Conservation (phyloP, 1,140 invertebrate species). For the Stenopsyche tienmushanensis region DNA sequence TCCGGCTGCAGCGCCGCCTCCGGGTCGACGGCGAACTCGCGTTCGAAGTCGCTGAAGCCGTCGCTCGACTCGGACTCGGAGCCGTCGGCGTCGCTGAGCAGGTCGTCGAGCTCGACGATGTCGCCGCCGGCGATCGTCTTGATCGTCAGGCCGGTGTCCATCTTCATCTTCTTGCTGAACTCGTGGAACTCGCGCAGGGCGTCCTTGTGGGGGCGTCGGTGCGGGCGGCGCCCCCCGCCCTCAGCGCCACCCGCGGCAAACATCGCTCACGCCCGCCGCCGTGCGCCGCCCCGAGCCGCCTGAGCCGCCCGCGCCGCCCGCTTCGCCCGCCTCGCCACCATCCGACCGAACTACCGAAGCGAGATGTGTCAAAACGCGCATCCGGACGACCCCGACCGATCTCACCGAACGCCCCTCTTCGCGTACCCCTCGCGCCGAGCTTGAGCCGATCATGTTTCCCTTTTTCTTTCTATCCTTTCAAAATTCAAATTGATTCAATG, state of each 20-base stretch:
- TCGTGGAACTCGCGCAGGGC: conserved; percentile 54
- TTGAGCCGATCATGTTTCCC: too few relatives aligned
- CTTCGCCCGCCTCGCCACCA: conserved; percentile 44
- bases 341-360: too few relatives aligned
- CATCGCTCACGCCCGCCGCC: conserved; percentile 47
- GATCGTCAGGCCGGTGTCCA: conserved; percentile 55
- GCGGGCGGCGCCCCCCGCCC: conserved; percentile 44
- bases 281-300: conserved; percentile 46
- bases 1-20: conserved; percentile 51
- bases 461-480: too few relatives aligned
- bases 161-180: conserved; percentile 56
- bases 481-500: too few relatives aligned
- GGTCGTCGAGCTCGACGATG: conserved; percentile 54
- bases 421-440: too few relatives aligned
- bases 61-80: conserved; percentile 45
- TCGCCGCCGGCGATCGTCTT: conserved; percentile 54
- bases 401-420: too few relatives aligned
- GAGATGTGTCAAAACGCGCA: too few relatives aligned
- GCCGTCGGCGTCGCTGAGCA: conserved; percentile 51
- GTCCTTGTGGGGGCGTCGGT: conserved; percentile 47
- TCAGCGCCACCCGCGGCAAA: conserved; percentile 44
- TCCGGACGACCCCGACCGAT: too few relatives aligned
- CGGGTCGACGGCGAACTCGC: conserved; percentile 54
- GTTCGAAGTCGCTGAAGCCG: conserved; percentile 53
- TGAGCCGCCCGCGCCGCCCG: conserved; percentile 41